Evolutionary conservation across 1,140 invertebrate species (phyloP), one percentile per base, ranked within the genome.

Genomic region (Leptonema lineaticorne): DNA sequence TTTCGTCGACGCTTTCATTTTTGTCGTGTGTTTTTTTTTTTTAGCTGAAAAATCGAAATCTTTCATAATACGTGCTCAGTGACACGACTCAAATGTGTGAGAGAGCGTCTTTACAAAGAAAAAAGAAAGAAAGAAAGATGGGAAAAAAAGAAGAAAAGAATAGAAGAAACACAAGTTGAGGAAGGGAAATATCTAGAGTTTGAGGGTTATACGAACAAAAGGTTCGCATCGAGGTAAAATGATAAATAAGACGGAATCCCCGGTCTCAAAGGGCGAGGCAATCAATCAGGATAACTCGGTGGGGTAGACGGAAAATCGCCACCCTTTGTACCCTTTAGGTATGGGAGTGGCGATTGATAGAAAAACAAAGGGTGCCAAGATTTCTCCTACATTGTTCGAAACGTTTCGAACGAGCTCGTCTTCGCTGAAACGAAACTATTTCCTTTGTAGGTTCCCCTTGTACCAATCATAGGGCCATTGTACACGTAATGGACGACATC

Each of bases 191-290:
- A n/a, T n/a, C n/a, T n/a, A n/a, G n/a, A n/a, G n/a, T n/a, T n/a
- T 11, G 37, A 41, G 37, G 2, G 37, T 41, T 41, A 41, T 41
- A 9, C 9, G 37, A 41, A 41, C 37, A 41, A 41, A 41, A 16
- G 37, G 37, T 1, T 11, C 37, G 11, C 37, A 16, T 2, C 11
- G 37, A 41, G 37, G 37, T 41, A 41, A 41, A 41, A 41, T 41
- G 37, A 41, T 41, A 41, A 41, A 41, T 41, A 41, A 41, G 37
- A 41, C 37, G 37, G 37, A 41, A 41, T 41, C 37, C 37, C 37
- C 37, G 37, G 37, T 41, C 37, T 41, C 37, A 41, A 41, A 41
- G 37, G 37, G 11, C 37, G 9, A 16, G 37, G 37, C 37, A 41
- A 41, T 41, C 37, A 41, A 41, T 41, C 37, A 41, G 37, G 37